Base-by-base conservation (phyloP, 1,140 invertebrate species). In the Drosophila kikkawai region DNA sequence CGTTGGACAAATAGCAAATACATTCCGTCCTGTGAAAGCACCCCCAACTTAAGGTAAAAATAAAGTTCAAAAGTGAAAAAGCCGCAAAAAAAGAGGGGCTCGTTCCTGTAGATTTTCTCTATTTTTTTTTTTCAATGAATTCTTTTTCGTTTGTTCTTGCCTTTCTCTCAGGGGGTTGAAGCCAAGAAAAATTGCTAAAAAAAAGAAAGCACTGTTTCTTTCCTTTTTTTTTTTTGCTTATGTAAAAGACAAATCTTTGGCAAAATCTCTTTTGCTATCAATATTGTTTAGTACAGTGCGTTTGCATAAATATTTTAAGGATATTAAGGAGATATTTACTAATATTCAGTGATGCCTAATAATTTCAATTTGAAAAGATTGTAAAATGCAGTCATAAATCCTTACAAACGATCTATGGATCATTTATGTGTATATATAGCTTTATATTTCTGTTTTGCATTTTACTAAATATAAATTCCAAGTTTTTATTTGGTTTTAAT, bases 61-160 rank as follows among this genome's bases (percentile, higher is more conserved):
- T 34, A 69, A 74, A 87, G 84, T 87, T 87, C 73, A 87, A 86
- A 88, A 78, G 73, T 77, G 42, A 60, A 83, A 83, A 87, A 55
- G 80, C 80, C 83, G 83, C 83, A 32, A 29, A 19, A 78, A 71
- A 82, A 84, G 67, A 60, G 82, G 82, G 82, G 82, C 82, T 85
- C 82, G 82, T 82, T 85, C 42, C 37, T 29, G n/a, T 37, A 70
- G 77, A 50, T 48, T 39, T 36, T 63, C 44, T 15, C 29, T 22
- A 22, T 22, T 47, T 26, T 15, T 53, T 53, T 17, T 12, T 36
- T 22, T n/a, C 53, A 29, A 48, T 48, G 13, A 48, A 48, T 61
- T n/a, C 50, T 29, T 51, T 51, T 7, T 29, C 48, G n/a, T n/a
- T 11, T 17, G 7, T 12, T 15, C 7, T 2, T 36, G 13, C 13